These are phyloP conservation scores for Dolomedes plantarius DNA, from an alignment of 2,888 invertebrate genomes.

Conservation along the genomic window DNA sequence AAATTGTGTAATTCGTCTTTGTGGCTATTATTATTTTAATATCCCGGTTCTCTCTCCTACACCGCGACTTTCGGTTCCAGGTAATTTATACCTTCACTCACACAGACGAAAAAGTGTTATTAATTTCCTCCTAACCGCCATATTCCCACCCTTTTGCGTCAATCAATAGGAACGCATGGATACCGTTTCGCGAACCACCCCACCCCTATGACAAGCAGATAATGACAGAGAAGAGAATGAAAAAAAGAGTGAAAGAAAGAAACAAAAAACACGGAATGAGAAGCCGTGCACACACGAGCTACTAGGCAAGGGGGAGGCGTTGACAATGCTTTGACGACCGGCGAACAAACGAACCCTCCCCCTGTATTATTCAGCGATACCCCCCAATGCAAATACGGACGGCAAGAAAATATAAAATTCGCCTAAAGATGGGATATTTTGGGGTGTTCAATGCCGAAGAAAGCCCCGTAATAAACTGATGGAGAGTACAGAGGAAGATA, in stretches of 20 bases:
- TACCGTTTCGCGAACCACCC: constrained; percentile 4
- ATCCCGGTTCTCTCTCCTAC: background rate
- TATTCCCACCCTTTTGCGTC: constrained; percentile 18
- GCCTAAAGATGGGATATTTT: constrained; percentile 8
- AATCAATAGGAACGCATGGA: constrained; percentile 4
- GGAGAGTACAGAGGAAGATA: background rate
- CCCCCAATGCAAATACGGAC: constrained; percentile 6
- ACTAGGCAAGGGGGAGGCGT: constrained; percentile 12
- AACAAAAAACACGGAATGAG: background rate
- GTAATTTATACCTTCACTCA: background rate
- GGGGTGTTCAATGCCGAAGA: background rate
- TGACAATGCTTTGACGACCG: constrained; percentile 11
- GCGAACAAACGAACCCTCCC: constrained; percentile 11
- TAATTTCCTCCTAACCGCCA: constrained; percentile 6
- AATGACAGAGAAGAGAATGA: background rate
- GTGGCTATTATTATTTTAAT: too few species aligned
- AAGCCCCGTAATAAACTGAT: background rate
- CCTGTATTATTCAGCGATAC: background rate
- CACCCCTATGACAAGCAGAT: constrained; percentile 16
- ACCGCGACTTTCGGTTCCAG: background rate
- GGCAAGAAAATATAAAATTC: background rate
- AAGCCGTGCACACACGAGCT: background rate
- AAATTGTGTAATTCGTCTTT: too few species aligned
- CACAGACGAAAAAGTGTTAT: constrained; percentile 1
- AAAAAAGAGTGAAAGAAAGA: background rate